Evolutionary conservation across 2,113 vertebrate species (phyloP), one percentile per base, ranked within the genome.

Genomic region (Synchiropus splendidus): DNA sequence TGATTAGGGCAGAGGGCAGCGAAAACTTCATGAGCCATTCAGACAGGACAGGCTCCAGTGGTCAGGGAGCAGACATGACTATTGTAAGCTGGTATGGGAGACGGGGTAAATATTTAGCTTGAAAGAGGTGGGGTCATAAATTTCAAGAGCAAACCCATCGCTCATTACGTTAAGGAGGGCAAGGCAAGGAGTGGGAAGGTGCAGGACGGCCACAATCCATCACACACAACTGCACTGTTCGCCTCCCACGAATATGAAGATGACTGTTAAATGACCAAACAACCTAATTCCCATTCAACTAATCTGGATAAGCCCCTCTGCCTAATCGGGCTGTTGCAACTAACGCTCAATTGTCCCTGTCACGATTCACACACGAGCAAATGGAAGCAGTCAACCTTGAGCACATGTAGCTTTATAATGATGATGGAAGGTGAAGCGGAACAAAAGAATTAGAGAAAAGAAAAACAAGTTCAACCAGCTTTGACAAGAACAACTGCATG

Each of bases 61-160:
- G 72, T 64, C 67, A 74, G 69, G 54, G 66, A 64, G 69, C 61
- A 72, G 67, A 74, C 70, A 55, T 40, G 72, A 70, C 69, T 82
- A 70, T 78, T 77, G 73, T 76, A 69, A 80, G 77, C 79, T 81
- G 74, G 73, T 67, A 63, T 49, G 67, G 72, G 68, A 80, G 44
- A 44, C 67, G 62, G 62, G 75, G 62, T 83, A 84, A 86, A 86
- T 83, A 85, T 83, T 86, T 83, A 83, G 78, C 43, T 75, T 77
- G 63, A 67, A 63, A 57, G 77, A 80, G 58, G 70, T 80, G 64
- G 58, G 54, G 67, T 66, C 77, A 79, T 85, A 82, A 74, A 85
- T 83, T 67, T 59, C 50, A 44, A 72, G 38, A 57, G 66, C 58
- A 55, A 58, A 44, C 45, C 57, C 69, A 70, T 74, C 62, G 51